Conservation (phyloP, 2,113 vertebrate genomes). For the Irena cyanogastra region DNA sequence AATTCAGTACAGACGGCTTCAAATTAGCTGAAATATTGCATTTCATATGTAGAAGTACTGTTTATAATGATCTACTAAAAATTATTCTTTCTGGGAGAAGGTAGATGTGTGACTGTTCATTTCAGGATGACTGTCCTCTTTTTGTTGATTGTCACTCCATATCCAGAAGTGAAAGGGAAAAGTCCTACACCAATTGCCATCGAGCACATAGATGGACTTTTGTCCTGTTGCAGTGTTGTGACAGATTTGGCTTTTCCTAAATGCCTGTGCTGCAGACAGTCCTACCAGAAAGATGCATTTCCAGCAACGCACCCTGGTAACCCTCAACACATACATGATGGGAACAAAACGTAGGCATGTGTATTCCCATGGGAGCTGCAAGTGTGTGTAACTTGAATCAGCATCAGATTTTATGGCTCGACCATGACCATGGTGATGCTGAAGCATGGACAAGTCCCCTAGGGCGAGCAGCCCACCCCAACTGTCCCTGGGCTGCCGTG, state of each 20-base stretch:
- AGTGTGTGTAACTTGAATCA: accelerated
- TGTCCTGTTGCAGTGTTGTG: neutral
- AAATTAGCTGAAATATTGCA: neutral
- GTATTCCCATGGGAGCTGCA: neutral
- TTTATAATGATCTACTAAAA: neutral
- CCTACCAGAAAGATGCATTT: neutral
- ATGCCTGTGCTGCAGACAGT: neutral
- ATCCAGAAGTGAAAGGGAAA: neutral
- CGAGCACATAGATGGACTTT: neutral
- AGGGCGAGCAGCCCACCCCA: neutral
- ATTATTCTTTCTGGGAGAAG: neutral
- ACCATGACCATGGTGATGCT: neutral
- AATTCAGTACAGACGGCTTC: neutral
- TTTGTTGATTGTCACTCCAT: neutral
- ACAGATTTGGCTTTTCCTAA: neutral
- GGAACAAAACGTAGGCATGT: accelerated
- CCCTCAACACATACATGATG: accelerated
- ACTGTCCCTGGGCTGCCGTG: neutral
- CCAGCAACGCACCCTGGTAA: neutral
- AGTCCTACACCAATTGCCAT: neutral
- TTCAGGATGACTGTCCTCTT: neutral
- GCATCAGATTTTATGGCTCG: neutral
- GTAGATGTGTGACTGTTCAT: neutral
- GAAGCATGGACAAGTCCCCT: neutral
- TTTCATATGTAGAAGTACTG: neutral